Conservation (phyloP, 2,888 invertebrate species). For the Andrena haemorrhoa region DNA sequence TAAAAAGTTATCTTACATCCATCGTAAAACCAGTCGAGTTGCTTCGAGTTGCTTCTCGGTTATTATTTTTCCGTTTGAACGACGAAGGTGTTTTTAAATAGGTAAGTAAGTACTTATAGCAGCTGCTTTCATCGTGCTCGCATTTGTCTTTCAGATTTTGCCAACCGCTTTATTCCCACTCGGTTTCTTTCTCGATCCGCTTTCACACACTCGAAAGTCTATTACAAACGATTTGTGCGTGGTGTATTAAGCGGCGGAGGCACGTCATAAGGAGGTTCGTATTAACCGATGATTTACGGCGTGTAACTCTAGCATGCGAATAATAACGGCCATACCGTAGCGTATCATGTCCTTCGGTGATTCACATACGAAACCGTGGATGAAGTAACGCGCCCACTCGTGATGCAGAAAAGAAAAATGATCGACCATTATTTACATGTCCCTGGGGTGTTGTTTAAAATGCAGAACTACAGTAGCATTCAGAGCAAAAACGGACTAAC, state of each 20-base stretch:
- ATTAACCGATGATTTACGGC: slow-evolving; percentile 46
- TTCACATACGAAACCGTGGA: slow-evolving; percentile 15
- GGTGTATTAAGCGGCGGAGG: slow-evolving; percentile 31
- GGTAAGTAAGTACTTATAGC: too few species aligned
- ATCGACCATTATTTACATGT: background rate
- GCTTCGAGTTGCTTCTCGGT: too few species aligned
- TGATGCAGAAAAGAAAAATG: background rate
- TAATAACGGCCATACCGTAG: slow-evolving; percentile 6
- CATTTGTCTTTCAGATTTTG: background rate
- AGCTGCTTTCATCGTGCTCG: background rate
- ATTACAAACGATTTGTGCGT: slow-evolving; percentile 52
- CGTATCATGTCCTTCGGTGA: slow-evolving; percentile 15
- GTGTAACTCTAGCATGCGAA: slow-evolving; percentile 9
- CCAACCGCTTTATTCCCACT: slow-evolving; percentile 8
- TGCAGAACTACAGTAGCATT: too few species aligned
- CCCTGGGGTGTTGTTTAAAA: background rate
- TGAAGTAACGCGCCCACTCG: background rate
- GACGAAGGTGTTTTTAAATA: background rate
- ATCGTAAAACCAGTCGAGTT: too few species aligned
- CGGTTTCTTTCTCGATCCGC: slow-evolving; percentile 33
- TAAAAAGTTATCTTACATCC: too few species aligned
- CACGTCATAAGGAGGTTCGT: slow-evolving; percentile 31
- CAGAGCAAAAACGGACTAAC: too few species aligned
- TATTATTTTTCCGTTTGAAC: too few species aligned
- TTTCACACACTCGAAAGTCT: slow-evolving; percentile 49